These are phyloP conservation scores for Atopsyche davidsoni DNA, from an alignment of 1,140 invertebrate species.

Conservation along the genomic window DNA sequence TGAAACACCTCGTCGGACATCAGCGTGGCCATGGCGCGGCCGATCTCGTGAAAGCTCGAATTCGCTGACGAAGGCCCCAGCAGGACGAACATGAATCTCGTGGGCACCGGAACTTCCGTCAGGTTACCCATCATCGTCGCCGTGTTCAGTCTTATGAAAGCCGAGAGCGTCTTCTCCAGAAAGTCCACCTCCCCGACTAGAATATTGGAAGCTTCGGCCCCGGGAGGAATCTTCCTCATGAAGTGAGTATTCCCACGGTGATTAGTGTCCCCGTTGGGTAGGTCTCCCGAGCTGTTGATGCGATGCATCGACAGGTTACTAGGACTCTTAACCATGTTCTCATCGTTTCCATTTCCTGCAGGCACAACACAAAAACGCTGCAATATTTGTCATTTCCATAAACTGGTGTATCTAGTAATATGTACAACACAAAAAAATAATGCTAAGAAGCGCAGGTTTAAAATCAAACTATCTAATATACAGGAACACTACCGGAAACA, in stretches of 20 bases:
- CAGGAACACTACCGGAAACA: not conserved
- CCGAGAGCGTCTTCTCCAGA: constrained; percentile 82
- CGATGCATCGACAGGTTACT: constrained; percentile 72
- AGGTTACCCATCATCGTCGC: constrained; percentile 88
- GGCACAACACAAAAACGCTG: no score
- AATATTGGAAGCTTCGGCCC: constrained; percentile 95
- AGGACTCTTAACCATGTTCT: constrained; percentile 69
- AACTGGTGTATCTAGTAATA: not conserved
- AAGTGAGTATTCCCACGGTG: constrained; percentile 86
- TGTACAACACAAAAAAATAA: not conserved
- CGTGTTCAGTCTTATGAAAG: constrained; percentile 86
- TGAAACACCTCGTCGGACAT: constrained; percentile 99
- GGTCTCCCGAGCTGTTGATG: constrained; percentile 66
- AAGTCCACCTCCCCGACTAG: constrained; percentile 97
- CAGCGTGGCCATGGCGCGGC: constrained; percentile 94
- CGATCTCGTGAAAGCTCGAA: constrained; percentile 93
- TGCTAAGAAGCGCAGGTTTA: constrained; percentile 1
- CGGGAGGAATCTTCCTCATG: constrained; percentile 95
- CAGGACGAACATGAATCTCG: constrained; percentile 91
- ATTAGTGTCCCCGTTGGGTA: constrained; percentile 62
- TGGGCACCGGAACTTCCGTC: constrained; percentile 96
- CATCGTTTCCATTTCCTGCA: constrained; percentile 40
- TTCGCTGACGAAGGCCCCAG: constrained; percentile 78
- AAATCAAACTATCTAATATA: no score
- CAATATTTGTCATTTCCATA: no score